Percentiles rank a stretch among this genome's conserved stretches.
These are phyloP conservation scores for Amia ocellicauda DNA, from an alignment of 2,113 vertebrate species.

Conservation along the genomic window DNA sequence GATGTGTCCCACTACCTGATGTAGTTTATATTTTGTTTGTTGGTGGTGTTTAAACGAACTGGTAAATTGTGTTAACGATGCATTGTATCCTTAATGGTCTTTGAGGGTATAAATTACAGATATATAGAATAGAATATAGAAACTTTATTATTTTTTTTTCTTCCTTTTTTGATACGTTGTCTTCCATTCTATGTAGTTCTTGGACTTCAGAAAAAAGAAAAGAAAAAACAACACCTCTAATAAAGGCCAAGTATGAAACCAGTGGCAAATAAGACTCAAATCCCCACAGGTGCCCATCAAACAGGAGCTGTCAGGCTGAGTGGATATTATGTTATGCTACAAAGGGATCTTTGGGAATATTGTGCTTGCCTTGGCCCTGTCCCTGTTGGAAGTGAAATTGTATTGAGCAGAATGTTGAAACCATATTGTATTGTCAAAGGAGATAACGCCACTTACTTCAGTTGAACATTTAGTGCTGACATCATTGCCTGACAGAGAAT, in stretches of 20 bases:
- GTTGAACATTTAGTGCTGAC: constrained; percentile 83
- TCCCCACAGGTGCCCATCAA: constrained; percentile 27
- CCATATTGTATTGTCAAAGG: constrained; percentile 83
- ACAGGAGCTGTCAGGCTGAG: constrained; percentile 46
- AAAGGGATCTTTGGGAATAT: constrained; percentile 72
- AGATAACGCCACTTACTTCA: constrained; percentile 79
- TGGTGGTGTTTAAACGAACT: no score
- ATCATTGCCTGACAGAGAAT: constrained; percentile 81
- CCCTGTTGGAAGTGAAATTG: constrained; percentile 64
- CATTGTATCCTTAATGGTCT: no score
- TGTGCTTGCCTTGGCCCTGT: constrained; percentile 55
- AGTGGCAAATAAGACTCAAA: background rate
- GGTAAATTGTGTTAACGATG: no score
- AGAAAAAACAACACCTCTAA: constrained; percentile 13
- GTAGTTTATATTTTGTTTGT: no score
- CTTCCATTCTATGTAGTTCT: background rate
- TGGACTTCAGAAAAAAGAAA: background rate
- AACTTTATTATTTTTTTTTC: no score
- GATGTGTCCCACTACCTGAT: no score
- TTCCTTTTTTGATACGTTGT: background rate
- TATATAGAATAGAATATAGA: no score
- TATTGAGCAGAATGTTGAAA: constrained; percentile 76
- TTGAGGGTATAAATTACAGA: no score
- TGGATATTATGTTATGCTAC: constrained; percentile 49
- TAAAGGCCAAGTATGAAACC: constrained; percentile 8